Evolutionary conservation across 1,140 invertebrate species (phyloP), one percentile per base, ranked within the genome.

Genomic region (Potamilus streckersoni): DNA sequence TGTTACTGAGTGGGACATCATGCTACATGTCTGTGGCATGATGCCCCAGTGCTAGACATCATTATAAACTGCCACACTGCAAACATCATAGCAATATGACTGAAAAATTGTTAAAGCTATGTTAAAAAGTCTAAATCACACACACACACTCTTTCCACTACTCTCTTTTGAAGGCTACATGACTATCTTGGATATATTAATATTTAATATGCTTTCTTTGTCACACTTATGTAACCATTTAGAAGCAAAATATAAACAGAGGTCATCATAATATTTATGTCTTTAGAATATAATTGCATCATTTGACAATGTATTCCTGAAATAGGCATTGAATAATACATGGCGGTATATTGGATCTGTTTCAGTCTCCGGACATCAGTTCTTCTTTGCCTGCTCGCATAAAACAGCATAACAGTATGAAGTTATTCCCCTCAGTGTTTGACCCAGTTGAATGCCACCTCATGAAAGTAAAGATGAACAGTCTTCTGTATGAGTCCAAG

Each of bases 371-470:
- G 19, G 49, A 65, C 15, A 73, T 55, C 38, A 73, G 63, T 62
- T 38, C 66, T 49, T 57, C 66, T 55, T 31, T 73, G 59, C 75
- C 69, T 59, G 20, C 20, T 13, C 60, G 55, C 38, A 78, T 82
- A 14, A 62, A 55, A 38, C 66, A 72, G 27, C 67, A 78, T 14
- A 57, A 80, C 49, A 59, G 76, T 4, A 68, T 79, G 14, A 69
- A 62, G 38, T 80, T 83, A 49, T 83, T 78, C 38, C 82, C 82
- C 16, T 79, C 72, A 63, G 78, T 80, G 23, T 83, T 83, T 79
- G 79, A 83, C 61, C 74, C 82, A 27, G 58, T 81, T 27, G 82
- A 83, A 59, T 72, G 71, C 63, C 79, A 83, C 63, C 73, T 83
- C 0, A 70, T 69, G 66, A 83, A 83, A 62, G 64, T 83, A 13